These are phyloP conservation scores for Netelia melanura DNA, from an alignment of 2,888 invertebrate genomes.

Conservation along the genomic window DNA sequence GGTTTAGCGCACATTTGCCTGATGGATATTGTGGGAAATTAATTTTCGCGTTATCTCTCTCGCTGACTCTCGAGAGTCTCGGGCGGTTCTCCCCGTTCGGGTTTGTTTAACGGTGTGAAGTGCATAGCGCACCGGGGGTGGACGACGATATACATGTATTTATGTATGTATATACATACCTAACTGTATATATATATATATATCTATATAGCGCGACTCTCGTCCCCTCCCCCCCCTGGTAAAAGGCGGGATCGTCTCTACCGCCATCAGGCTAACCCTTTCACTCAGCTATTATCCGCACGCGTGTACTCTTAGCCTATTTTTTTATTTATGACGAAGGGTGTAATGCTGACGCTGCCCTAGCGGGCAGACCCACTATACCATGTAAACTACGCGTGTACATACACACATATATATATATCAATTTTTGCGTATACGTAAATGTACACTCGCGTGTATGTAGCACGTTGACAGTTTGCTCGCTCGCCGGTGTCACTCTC, in stretches of 20 bases:
- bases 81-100: conserved; percentile 33
- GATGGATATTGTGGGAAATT: conserved; percentile 41
- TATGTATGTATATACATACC: neutral
- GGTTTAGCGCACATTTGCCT: conserved; percentile 1
- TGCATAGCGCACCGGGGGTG: conserved; percentile 38
- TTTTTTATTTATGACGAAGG: conserved; percentile 76
- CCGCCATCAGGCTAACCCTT: conserved; percentile 75
- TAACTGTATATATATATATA: conserved; percentile 24
- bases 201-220: conserved; percentile 7
- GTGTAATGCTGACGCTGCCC: conserved; percentile 65
- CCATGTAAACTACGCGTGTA: conserved; percentile 10
- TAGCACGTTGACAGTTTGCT: conserved; percentile 11
- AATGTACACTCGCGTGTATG: neutral
- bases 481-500: conserved; percentile 48
- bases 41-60: conserved; percentile 41
- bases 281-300: conserved; percentile 76
- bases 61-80: conserved; percentile 27
- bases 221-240: conserved; percentile 52
- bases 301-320: conserved; percentile 77
- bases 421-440: neutral
- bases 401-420: neutral
- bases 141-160: conserved; percentile 7
- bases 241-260: conserved; percentile 72
- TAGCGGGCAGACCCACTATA: conserved; percentile 4
- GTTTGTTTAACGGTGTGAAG: conserved; percentile 72